A percentile compares a stretch with the other conserved stretches of the same genome.
Evolutionary conservation across 1,140 invertebrate genomes (phyloP).

Genomic region (Musca domestica): DNA sequence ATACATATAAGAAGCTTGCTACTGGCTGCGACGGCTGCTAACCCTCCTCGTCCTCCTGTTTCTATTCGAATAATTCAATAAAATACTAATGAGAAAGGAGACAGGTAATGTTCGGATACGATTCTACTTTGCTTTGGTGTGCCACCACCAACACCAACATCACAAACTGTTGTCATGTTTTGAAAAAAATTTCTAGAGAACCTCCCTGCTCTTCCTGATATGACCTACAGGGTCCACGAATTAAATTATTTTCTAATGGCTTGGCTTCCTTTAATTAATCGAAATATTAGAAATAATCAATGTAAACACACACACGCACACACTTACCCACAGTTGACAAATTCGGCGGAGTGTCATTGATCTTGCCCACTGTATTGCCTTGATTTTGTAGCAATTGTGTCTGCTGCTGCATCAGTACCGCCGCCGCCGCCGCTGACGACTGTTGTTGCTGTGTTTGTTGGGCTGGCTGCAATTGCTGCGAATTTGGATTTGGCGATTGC

Average conservation of each 20-base stretch:
- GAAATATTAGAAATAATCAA: background rate
- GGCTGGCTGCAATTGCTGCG: conserved; percentile 4
- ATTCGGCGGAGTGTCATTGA: conserved; percentile 16
- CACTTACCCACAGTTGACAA: conserved; percentile 15
- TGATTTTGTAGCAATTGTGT: conserved; percentile 21
- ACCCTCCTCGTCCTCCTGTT: too few relatives aligned
- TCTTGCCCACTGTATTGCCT: conserved; percentile 21
- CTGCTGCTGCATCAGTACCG: conserved; percentile 2
- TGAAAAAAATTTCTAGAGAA: too few relatives aligned
- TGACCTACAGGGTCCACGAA: too few relatives aligned
- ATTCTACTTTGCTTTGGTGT: conserved; percentile 1
- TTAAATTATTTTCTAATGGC: too few relatives aligned
- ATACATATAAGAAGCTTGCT: background rate
- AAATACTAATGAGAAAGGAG: conserved; percentile 9
- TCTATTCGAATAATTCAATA: too few relatives aligned
- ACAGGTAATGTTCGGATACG: conserved; percentile 7
- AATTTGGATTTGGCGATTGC: conserved; percentile 15
- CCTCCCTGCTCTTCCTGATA: too few relatives aligned
- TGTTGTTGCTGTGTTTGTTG: conserved; percentile 1
- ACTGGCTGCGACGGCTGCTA: too few relatives aligned
- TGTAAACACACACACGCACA: background rate
- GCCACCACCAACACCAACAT: background rate
- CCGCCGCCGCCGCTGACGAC: background rate
- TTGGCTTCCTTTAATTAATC: too few relatives aligned
- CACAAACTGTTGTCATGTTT: background rate